Evolutionary conservation across 1,140 invertebrate genomes (phyloP).

Genomic region (Helicoverpa armigera): DNA sequence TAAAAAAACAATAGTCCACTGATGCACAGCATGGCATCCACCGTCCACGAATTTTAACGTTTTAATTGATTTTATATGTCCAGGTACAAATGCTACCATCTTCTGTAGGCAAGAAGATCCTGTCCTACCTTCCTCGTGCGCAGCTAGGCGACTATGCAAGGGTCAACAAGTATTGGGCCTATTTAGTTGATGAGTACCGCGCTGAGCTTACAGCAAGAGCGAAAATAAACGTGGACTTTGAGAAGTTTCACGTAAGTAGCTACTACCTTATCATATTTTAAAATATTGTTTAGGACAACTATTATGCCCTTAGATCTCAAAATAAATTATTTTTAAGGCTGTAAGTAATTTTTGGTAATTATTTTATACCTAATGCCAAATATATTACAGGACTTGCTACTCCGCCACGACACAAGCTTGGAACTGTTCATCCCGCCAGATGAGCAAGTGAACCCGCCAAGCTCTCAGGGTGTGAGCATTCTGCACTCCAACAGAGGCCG

Average conservation of each 20-base stretch:
- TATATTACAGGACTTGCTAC: constrained; percentile 58
- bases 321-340: no score
- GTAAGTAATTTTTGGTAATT: no score
- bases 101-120: constrained; percentile 68
- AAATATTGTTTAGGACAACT: background rate
- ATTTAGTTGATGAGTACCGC: constrained; percentile 72
- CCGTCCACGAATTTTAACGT: background rate
- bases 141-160: constrained; percentile 69
- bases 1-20: no score
- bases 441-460: constrained; percentile 8
- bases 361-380: background rate
- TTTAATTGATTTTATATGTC: constrained; percentile 22
- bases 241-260: constrained; percentile 66
- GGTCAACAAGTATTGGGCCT: constrained; percentile 81
- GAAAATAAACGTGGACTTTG: constrained; percentile 70
- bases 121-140: constrained; percentile 65
- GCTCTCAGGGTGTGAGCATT: constrained; percentile 40
- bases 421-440: constrained; percentile 37
- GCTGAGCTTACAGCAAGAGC: constrained; percentile 66
- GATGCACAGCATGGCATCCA: no score
- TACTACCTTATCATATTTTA: background rate
- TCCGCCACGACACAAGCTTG: constrained; percentile 62
- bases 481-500: constrained; percentile 17
- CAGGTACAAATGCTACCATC: constrained; percentile 78
- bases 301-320: no score